Base-by-base conservation (phyloP, 2,888 invertebrate species). In the Drosophila formosana region DNA sequence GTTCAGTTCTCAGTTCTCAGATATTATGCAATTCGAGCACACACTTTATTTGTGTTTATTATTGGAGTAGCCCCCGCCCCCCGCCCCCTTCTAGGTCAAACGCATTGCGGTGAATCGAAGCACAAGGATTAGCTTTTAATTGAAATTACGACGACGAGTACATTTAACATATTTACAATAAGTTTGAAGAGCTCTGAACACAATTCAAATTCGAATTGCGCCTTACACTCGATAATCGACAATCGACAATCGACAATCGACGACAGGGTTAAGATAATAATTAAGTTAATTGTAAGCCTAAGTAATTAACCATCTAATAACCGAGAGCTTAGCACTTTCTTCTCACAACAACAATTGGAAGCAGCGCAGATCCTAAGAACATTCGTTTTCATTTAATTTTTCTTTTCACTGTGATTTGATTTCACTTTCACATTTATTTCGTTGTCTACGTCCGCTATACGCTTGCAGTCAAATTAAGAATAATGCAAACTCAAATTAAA, bases 201-300 rank as follows among this genome's bases (percentile, higher is more conserved):
- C 30, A 30, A 30, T 7, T 30, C 30, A 1, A 28, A 28, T 28
- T 28, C 28, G 28, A 28, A 28, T 28, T 28, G 5, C 28, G 28
- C 5, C 6, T 28, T 28, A 28, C 28, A 28, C 28, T 9, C n/a
- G n/a, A 37, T 9, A 13, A 3, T 13, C 34, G 30, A 56, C 25
- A 56, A 6, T 53, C 18, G 4, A 18, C 4, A 13, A 3, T 13
- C 34, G 30, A 56, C 25, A 56, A 6, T 53, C 18, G 4, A 18
- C 4, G 11, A 32, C 32, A 53, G 53, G 50, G 43, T 56, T 55
- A 66, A 66, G 50, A 3, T 60, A 55, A 49, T 49, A 28, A 18
- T 9, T 64, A 64, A 64, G 64, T 45, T 61, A 64, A 58, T 18
- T 58, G n/a, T 64, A 64, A 63, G 63, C 6, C 7, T 50, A 49